Percentiles rank a stretch among this genome's conserved stretches.
Evolutionary conservation across 2,113 vertebrate species (phyloP).

Genomic region (Daubentonia madagascariensis): DNA sequence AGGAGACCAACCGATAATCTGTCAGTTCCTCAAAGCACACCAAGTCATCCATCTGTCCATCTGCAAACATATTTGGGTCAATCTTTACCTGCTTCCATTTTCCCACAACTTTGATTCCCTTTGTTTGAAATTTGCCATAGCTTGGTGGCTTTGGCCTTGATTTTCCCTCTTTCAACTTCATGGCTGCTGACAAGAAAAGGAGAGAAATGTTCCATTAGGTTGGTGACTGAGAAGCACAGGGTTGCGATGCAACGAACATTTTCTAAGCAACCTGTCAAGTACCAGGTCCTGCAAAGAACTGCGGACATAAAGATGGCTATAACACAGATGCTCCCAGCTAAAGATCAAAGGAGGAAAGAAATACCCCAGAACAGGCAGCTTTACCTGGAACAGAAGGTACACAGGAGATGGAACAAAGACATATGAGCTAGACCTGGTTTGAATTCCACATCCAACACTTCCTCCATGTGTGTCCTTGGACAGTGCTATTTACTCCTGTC

Average conservation of each 20-base stretch:
- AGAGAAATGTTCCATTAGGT: not conserved
- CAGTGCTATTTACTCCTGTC: not conserved
- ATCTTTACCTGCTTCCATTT: conserved; percentile 91
- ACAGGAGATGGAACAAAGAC: rapidly evolving
- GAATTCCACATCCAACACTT: not conserved
- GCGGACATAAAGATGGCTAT: not conserved
- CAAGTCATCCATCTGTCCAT: conserved; percentile 90
- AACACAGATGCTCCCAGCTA: not conserved
- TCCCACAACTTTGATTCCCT: conserved; percentile 88
- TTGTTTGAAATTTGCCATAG: conserved; percentile 75
- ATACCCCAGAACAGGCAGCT: not conserved
- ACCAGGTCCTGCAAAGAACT: not conserved
- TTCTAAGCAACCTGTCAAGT: not conserved
- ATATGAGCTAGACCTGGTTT: rapidly evolving
- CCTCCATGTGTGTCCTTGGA: not conserved
- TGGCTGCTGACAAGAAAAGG: conserved; percentile 69
- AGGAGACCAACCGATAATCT: conserved; percentile 88
- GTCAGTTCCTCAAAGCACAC: conserved; percentile 96
- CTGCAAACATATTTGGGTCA: conserved; percentile 89
- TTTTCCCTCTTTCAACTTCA: conserved; percentile 85
- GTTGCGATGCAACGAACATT: not conserved
- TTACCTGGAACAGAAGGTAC: not conserved
- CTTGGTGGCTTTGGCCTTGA: conserved; percentile 63
- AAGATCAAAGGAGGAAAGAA: not conserved
- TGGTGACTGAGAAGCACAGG: not conserved